Evolutionary conservation across 1,140 invertebrate species (phyloP).

Genomic region (Epicauta chinensis): DNA sequence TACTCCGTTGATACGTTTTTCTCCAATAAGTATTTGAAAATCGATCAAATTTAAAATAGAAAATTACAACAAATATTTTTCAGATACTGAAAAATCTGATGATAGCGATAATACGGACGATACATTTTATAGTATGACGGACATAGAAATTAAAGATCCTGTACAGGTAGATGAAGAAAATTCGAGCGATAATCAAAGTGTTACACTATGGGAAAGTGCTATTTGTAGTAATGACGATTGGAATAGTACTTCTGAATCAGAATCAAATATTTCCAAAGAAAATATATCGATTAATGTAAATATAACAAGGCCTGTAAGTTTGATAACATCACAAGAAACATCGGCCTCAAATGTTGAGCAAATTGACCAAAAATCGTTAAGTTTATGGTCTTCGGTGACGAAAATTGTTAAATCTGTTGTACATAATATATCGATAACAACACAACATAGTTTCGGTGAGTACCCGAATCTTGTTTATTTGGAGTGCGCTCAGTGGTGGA

Average conservation of each 20-base stretch:
- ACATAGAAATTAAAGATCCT: neutral
- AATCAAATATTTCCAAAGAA: neutral
- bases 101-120: neutral
- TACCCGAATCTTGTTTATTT: too few relatives aligned
- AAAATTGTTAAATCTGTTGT: constrained; percentile 20
- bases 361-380: constrained; percentile 5
- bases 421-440: constrained; percentile 4
- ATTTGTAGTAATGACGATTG: neutral
- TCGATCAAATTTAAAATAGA: too few relatives aligned
- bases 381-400: constrained; percentile 27
- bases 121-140: neutral
- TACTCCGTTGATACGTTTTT: neutral
- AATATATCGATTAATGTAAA: neutral
- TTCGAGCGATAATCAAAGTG: neutral
- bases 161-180: constrained; percentile 2
- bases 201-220: constrained; percentile 10
- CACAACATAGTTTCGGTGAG: constrained; percentile 4
- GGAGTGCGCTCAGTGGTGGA: too few relatives aligned
- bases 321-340: too few relatives aligned
- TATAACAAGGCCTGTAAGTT: too few relatives aligned
- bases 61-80: too few relatives aligned
- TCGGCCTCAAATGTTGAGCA: too few relatives aligned
- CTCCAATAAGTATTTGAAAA: too few relatives aligned
- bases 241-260: neutral
- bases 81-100: neutral